Base-by-base conservation (phyloP, 2,113 vertebrate species). In the Cnemophilus loriae region DNA sequence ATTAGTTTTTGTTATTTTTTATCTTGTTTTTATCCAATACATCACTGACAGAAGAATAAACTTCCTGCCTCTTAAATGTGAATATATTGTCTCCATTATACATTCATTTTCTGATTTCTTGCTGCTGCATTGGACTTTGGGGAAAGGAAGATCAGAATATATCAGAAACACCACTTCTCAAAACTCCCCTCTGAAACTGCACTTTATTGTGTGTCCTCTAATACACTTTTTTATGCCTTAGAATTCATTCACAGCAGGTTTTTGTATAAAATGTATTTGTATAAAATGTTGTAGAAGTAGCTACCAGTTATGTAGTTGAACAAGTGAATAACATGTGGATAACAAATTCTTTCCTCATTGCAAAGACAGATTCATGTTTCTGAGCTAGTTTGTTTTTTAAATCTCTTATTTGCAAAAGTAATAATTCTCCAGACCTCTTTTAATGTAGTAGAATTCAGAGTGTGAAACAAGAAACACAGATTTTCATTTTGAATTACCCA, bases 401-500 rank as follows among this genome's bases (percentile, higher is more conserved):
- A 89, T 65, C 39, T 93, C 59, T 90, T 93, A 87, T 90, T 96
- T 96, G 55, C 60, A 82, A 74, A 95, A 84, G 19, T 68, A 94
- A 75, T 89, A 74, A 82, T 91, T 96, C 91, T 75, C 32, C 59
- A 88, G 67, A 75, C 53, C 13, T 84, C 76, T 84, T 86, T 44
- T 94, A 67, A 83, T 74, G 5, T 79, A 86, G 75, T 22, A 78
- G 84, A 95, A 94, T 91, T 95, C 35, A 15, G 53, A 65, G 16
- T 68, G 56, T 11, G 20, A 89, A 83, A 53, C 7, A 12, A 75
- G 68, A 84, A 97, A 76, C 56, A 92, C 26, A 87, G 49, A 93
- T 91, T 97, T 97, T 98, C 49, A 90, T 97, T 98, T 98, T 82
- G 96, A 96, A 96, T 98, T 97, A 95, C 57, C 39, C 35, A 55